These are phyloP conservation scores for Myripristis murdjan DNA, from an alignment of 2,797 vertebrate genomes.

Conservation along the genomic window DNA sequence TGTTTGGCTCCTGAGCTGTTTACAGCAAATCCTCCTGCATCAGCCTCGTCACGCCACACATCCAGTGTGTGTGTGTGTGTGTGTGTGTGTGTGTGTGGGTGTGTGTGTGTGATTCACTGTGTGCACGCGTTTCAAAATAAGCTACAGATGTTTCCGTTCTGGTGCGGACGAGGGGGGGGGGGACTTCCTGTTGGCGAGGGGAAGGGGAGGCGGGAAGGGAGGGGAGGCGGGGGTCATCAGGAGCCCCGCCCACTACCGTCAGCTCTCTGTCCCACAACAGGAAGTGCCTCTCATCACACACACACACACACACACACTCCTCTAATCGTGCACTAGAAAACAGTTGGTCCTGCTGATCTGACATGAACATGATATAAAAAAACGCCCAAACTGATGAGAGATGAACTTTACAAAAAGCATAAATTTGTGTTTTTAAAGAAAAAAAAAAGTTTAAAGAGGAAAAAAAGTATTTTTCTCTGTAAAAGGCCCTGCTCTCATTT, in stretches of 20 bases:
- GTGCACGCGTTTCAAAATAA: conserved; percentile 84
- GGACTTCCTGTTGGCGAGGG: conserved; percentile 80
- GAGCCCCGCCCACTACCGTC: conserved; percentile 37
- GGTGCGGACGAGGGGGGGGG: conserved; percentile 71
- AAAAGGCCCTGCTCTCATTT: too few relatives aligned
- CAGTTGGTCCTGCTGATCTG: too few relatives aligned
- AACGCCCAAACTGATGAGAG: too few relatives aligned
- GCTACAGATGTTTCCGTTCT: conserved; percentile 87
- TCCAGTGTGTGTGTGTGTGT: conserved; percentile 1
- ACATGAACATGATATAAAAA: too few relatives aligned
- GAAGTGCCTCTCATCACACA: conserved; percentile 60
- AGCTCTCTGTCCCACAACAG: conserved; percentile 55
- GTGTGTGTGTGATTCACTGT: conserved; percentile 51
- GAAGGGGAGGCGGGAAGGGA: conserved; percentile 18
- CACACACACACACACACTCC: conserved; percentile 5
- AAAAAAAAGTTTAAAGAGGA: too few relatives aligned
- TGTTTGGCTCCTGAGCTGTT: too few relatives aligned
- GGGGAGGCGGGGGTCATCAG: conserved; percentile 57
- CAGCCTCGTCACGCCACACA: too few relatives aligned
- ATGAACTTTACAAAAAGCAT: too few relatives aligned
- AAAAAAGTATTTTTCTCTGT: too few relatives aligned
- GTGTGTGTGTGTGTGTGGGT: conserved; percentile 30
- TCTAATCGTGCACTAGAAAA: too few relatives aligned
- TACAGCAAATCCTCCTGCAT: too few relatives aligned
- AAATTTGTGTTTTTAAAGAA: too few relatives aligned